Conservation (phyloP, 2,888 invertebrate species). For the Leucania comma region DNA sequence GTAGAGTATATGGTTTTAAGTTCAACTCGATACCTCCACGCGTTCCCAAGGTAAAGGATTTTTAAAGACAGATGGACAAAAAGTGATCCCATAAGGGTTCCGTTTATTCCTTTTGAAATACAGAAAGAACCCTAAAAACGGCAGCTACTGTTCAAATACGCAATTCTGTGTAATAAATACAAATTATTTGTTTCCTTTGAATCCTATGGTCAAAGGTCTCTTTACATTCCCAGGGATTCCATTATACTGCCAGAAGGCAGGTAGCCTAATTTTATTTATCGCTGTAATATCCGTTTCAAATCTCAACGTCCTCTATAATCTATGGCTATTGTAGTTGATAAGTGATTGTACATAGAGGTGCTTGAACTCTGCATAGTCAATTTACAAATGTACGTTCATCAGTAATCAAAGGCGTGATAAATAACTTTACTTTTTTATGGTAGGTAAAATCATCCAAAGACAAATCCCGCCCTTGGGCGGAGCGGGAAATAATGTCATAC, state of each 20-base stretch:
- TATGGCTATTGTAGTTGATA: constrained; percentile 40
- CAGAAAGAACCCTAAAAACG: too few relatives aligned
- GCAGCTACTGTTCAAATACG: neutral
- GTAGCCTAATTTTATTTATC: constrained; percentile 56
- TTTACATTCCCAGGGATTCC: constrained; percentile 40
- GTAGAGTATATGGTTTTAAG: too few relatives aligned
- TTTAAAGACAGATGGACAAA: too few relatives aligned
- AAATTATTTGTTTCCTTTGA: constrained; percentile 33
- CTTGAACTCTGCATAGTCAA: constrained; percentile 39
- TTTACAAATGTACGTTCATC: neutral
- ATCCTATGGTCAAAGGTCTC: constrained; percentile 28
- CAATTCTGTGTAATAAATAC: neutral
- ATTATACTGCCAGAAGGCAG: constrained; percentile 14
- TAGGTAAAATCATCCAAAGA: too few relatives aligned
- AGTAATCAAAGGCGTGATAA: neutral
- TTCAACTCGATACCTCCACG: too few relatives aligned
- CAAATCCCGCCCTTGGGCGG: too few relatives aligned
- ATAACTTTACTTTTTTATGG: neutral
- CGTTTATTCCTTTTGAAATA: too few relatives aligned
- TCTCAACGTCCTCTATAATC: constrained; percentile 43
- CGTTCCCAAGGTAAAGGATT: too few relatives aligned
- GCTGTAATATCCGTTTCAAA: constrained; percentile 61
- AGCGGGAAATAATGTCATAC: too few relatives aligned
- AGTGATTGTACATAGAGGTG: constrained; percentile 38
- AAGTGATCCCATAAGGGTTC: too few relatives aligned